These are phyloP conservation scores for Papilio helenus DNA, from an alignment of 1,140 invertebrate genomes.

Conservation along the genomic window DNA sequence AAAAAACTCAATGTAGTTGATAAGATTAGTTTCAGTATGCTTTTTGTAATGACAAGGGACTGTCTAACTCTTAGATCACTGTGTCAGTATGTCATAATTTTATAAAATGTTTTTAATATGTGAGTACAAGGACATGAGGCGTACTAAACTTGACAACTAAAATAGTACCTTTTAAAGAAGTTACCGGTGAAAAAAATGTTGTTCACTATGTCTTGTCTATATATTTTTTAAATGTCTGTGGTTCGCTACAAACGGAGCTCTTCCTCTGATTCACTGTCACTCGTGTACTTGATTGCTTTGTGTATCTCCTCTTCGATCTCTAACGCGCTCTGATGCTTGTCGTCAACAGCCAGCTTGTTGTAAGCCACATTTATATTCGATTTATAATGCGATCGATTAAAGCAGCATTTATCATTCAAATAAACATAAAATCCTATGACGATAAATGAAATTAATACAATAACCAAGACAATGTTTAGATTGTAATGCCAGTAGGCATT, in stretches of 20 bases:
- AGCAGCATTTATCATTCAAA: slow-evolving; percentile 9
- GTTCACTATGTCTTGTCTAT: no score
- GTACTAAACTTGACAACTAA: no score
- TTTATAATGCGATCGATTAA: slow-evolving; percentile 52
- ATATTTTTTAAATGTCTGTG: slow-evolving; percentile 35
- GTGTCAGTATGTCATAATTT: no score
- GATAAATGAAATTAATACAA: slow-evolving; percentile 55
- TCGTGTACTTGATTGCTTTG: slow-evolving; percentile 69
- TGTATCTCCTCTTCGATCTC: slow-evolving; percentile 75
- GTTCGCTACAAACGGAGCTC: slow-evolving; percentile 71
- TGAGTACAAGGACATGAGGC: no score
- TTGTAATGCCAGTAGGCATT: slow-evolving; percentile 68
- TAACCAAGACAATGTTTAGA: slow-evolving; percentile 60
- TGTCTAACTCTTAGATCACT: no score
- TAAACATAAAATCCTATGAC: slow-evolving; percentile 55
- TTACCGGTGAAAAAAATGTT: no score
- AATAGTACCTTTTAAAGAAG: no score
- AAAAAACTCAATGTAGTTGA: no score
- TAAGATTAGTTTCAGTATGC: no score
- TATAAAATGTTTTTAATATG: no score
- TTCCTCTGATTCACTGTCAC: slow-evolving; percentile 73
- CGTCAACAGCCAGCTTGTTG: slow-evolving; percentile 71
- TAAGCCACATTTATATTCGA: slow-evolving; percentile 69
- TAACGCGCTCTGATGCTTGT: slow-evolving; percentile 70
- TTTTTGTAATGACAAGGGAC: no score